A percentile compares a stretch with the other conserved stretches of the same genome.
phyloP scores from a whole-genome alignment of 2,888 invertebrate genomes.

The Lepidochrysops patricia region DNA sequence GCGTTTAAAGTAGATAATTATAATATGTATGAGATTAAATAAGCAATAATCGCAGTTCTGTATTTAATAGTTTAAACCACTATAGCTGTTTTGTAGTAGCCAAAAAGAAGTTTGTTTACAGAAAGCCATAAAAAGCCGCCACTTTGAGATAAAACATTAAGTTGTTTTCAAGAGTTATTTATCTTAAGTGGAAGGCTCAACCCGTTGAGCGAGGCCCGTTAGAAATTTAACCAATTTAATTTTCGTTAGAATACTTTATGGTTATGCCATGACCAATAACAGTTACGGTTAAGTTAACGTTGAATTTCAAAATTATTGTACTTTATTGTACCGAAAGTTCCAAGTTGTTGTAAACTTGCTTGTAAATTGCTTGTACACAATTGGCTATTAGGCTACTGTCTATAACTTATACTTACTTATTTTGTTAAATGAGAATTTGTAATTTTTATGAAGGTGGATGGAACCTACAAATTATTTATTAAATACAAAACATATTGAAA shows the following conservation, averaged over 20 bases:
- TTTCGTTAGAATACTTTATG: conserved; percentile 25
- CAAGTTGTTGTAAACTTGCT: neutral
- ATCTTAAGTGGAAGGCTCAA: neutral
- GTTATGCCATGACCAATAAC: conserved; percentile 18
- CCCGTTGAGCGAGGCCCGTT: neutral
- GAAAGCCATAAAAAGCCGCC: neutral
- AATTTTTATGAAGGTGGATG: no score
- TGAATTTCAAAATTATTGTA: conserved; percentile 1
- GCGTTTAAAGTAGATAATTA: no score
- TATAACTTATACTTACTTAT: no score
- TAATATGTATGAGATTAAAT: no score
- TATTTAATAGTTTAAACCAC: neutral
- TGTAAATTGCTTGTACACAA: neutral
- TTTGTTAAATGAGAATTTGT: no score
- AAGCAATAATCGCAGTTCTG: no score
- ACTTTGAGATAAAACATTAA: neutral
- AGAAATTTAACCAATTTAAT: conserved; percentile 23
- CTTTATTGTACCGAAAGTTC: neutral
- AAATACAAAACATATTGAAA: no score
- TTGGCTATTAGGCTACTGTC: neutral
- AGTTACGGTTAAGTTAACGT: conserved; percentile 16
- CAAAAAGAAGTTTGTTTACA: neutral
- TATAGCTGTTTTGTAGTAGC: neutral
- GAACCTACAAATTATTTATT: no score
- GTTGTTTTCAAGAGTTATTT: neutral